Conservation (phyloP, 2,888 invertebrate genomes). For the Polylopha cassiicola region DNA sequence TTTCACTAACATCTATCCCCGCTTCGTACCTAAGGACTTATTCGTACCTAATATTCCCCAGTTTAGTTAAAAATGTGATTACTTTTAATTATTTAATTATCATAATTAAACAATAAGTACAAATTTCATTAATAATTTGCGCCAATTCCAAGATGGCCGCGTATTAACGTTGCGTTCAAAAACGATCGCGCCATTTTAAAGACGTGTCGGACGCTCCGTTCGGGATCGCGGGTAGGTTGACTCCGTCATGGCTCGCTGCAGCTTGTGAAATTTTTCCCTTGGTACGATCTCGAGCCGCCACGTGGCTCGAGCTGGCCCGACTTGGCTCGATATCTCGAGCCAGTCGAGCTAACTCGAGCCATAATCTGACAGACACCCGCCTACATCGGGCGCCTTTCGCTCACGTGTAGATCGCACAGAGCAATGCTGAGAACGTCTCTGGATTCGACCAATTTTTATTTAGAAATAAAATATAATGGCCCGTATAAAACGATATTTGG, state of each 20-base stretch:
- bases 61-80: no score
- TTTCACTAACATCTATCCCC: no score
- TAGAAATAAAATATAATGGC: no score
- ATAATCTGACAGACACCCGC: constrained; percentile 17
- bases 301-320: constrained; percentile 20
- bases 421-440: constrained; percentile 19
- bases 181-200: constrained; percentile 24
- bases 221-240: constrained; percentile 24
- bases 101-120: constrained; percentile 14
- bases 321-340: constrained; percentile 17
- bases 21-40: no score
- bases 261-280: constrained; percentile 19
- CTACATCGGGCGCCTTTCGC: constrained; percentile 22
- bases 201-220: constrained; percentile 20
- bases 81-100: no score
- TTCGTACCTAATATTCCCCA: no score
- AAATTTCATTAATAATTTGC: constrained; percentile 4
- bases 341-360: constrained; percentile 23
- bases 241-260: constrained; percentile 23
- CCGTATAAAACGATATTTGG: no score
- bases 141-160: constrained; percentile 14
- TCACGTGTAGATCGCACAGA: constrained; percentile 21
- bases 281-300: constrained; percentile 2
- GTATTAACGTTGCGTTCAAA: constrained; percentile 21
- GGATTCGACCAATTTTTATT: constrained; percentile 16